Conservation (phyloP, 2,888 invertebrate species). For the Stegophylla sp. region DNA sequence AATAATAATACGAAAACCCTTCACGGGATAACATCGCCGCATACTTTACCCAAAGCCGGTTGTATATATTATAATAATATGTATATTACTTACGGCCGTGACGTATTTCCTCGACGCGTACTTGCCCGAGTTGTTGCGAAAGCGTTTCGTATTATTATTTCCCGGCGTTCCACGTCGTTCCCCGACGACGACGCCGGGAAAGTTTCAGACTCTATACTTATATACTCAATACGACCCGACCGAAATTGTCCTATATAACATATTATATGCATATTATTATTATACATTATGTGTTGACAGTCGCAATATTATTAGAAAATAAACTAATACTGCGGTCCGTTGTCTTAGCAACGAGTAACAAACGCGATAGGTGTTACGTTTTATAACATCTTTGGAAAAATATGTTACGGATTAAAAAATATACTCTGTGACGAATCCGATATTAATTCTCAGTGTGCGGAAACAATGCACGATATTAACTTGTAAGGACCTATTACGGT, state of each 20-base stretch:
- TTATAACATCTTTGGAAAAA: too few species aligned
- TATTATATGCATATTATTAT: neutral
- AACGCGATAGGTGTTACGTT: too few species aligned
- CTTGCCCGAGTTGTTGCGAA: neutral
- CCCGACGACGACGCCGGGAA: neutral
- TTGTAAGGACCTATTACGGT: too few species aligned
- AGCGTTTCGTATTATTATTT: slow-evolving; percentile 30
- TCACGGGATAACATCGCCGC: neutral
- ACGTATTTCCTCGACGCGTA: slow-evolving; percentile 6
- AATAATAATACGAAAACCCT: slow-evolving; percentile 7
- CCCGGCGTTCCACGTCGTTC: neutral
- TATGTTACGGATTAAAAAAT: too few species aligned
- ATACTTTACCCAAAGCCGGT: neutral
- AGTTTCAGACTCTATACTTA: neutral
- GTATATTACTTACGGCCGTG: too few species aligned
- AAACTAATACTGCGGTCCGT: too few species aligned
- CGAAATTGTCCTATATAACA: neutral
- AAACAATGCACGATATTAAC: too few species aligned
- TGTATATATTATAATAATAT: too few species aligned
- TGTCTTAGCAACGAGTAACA: too few species aligned
- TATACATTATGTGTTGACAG: neutral
- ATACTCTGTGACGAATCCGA: too few species aligned
- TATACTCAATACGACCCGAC: neutral
- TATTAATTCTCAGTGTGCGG: too few species aligned
- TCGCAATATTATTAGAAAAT: neutral